A percentile compares a stretch with the other conserved stretches of the same genome.
These are phyloP conservation scores for Nothocercus nigrocapillus DNA, from an alignment of 2,113 vertebrate genomes.

Conservation along the genomic window DNA sequence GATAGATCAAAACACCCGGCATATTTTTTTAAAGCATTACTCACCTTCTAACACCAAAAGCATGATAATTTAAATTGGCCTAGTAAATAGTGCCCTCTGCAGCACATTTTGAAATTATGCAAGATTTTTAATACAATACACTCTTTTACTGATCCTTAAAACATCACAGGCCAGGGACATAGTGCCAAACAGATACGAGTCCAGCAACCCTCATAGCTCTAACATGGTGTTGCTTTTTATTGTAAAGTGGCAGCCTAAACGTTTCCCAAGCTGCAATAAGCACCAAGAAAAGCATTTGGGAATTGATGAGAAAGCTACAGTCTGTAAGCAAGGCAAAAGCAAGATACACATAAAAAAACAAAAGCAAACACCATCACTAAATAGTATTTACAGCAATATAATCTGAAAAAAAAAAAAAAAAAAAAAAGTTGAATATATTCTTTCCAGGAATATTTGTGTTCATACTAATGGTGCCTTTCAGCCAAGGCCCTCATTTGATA, in stretches of 20 bases:
- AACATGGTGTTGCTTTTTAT: background rate
- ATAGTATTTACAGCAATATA: background rate
- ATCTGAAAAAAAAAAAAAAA: background rate
- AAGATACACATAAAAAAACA: background rate
- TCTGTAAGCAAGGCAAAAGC: background rate
- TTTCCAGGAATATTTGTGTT: background rate
- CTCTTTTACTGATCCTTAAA: background rate
- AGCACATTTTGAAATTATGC: slow-evolving; percentile 6
- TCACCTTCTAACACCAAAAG: background rate
- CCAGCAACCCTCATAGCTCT: background rate
- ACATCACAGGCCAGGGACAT: background rate
- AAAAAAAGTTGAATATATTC: background rate
- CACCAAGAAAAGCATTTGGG: background rate
- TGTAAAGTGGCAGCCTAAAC: background rate
- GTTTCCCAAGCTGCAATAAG: background rate
- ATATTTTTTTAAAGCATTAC: background rate
- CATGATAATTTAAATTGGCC: slow-evolving; percentile 9
- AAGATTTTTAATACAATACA: background rate
- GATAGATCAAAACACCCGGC: background rate
- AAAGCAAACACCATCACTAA: background rate
- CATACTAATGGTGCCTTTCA: background rate
- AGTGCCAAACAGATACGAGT: background rate
- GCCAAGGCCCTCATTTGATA: background rate
- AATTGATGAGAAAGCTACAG: background rate
- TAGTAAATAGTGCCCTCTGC: slow-evolving; percentile 76